Evolutionary conservation across 2,888 invertebrate genomes (phyloP), one percentile per base, ranked within the genome.

Genomic region (Netelia inedita): DNA sequence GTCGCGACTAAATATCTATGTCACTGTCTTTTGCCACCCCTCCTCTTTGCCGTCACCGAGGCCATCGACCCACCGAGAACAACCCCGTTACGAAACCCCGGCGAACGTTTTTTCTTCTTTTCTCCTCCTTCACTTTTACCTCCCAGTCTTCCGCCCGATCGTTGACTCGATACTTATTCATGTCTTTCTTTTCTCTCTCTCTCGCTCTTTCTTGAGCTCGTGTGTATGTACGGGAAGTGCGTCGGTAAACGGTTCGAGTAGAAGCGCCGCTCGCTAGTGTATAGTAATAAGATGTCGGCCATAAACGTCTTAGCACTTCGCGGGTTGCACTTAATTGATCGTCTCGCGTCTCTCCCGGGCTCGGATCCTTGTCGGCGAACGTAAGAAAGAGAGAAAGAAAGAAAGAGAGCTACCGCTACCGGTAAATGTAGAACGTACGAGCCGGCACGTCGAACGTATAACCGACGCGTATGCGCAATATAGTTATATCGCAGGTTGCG

Each of bases 251-350:
- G 65, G 9, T 43, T 66, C 35, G 41, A 41, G 23, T 14, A 43
- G 63, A 46, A 50, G 61, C 74, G 72, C 84, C 21, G 53, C 83
- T 50, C 53, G 65, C 74, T 19, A 57, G 80, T 90, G 91, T 91
- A 72, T 61, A 43, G 50, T 71, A 91, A 92, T 92, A 92, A 92
- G 92, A 92, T 90, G 91, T 91, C 91, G 90, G 90, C 90, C 92
- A 91, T 92, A 92, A 92, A 92, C 92, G 92, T 92, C 92, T 92
- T 92, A 92, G 91, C 92, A 92, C 92, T 92, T 92, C 90, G 90
- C 90, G 89, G 92, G 92, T 88, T 92, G 91, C 92, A 90, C 90
- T 92, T 92, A 92, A 92, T 92, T 92, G 92, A 92, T 92, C 91
- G 89, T 79, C 81, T 87, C 83, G 81, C 76, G 79, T 86, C 82